phyloP scores from a whole-genome alignment of 2,113 vertebrate genomes.

The Zeus faber region DNA sequence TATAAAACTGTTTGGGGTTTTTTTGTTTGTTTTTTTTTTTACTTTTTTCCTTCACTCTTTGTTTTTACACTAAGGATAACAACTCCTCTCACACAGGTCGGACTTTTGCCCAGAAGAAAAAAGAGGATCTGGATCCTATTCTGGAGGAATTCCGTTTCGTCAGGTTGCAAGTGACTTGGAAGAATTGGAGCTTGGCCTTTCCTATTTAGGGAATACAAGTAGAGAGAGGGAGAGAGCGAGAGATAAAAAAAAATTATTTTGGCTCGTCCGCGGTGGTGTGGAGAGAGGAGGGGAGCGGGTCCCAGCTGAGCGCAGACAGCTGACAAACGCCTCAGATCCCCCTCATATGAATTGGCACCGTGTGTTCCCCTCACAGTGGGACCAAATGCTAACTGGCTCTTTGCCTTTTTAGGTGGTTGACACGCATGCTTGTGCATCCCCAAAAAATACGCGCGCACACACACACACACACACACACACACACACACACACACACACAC shows the following conservation, averaged over 20 bases:
- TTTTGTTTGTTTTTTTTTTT: background rate
- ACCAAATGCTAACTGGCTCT: slow-evolving; percentile 24
- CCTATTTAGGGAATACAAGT: slow-evolving; percentile 44
- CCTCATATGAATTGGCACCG: slow-evolving; percentile 32
- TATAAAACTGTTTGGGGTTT: slow-evolving; percentile 35
- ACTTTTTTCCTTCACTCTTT: background rate
- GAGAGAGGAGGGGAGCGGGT: slow-evolving; percentile 37
- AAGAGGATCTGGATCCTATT: slow-evolving; percentile 2
- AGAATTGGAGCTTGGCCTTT: slow-evolving; percentile 31
- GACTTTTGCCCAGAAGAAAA: background rate
- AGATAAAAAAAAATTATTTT: slow-evolving; percentile 29
- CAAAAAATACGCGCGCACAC: no score
- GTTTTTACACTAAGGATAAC: slow-evolving; percentile 22
- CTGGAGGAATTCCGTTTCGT: slow-evolving; percentile 30
- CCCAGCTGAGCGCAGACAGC: slow-evolving; percentile 43
- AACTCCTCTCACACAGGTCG: background rate
- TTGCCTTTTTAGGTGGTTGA: slow-evolving; percentile 55
- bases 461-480: background rate
- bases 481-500: background rate
- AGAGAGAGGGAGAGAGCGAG: background rate
- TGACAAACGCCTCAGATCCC: slow-evolving; percentile 39
- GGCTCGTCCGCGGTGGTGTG: slow-evolving; percentile 31
- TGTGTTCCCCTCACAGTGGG: slow-evolving; percentile 19
- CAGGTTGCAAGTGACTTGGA: slow-evolving; percentile 28
- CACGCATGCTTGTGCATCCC: background rate